A percentile compares a stretch with the other conserved stretches of the same genome.
phyloP scores from a whole-genome alignment of 2,888 invertebrate species.

The Cataglyphis livida region DNA sequence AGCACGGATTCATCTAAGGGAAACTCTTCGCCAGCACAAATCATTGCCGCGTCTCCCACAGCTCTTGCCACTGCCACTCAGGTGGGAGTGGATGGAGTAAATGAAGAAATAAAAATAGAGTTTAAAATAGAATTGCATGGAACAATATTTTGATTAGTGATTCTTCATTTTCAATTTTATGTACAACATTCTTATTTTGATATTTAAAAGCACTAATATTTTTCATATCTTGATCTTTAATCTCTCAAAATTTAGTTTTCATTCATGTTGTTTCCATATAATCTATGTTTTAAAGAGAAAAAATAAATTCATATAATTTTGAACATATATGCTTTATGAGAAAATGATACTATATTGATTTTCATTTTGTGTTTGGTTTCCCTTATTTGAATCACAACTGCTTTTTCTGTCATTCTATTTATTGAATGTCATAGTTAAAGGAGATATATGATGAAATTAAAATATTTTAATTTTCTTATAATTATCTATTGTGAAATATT shows the following conservation, averaged over 20 bases:
- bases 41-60: slow-evolving; percentile 84
- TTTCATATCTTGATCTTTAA: slow-evolving; percentile 48
- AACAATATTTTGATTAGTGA: neutral
- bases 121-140: slow-evolving; percentile 39
- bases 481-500: neutral
- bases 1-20: slow-evolving; percentile 85
- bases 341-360: slow-evolving; percentile 42
- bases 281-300: neutral
- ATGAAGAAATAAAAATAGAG: slow-evolving; percentile 63
- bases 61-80: slow-evolving; percentile 85
- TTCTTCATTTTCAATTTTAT: neutral
- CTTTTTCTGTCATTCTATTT: slow-evolving; percentile 65
- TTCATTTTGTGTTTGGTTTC: slow-evolving; percentile 82
- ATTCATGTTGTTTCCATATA: slow-evolving; percentile 51
- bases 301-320: slow-evolving; percentile 42
- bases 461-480: slow-evolving; percentile 14
- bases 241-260: slow-evolving; percentile 17
- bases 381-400: slow-evolving; percentile 83
- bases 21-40: slow-evolving; percentile 85
- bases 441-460: neutral
- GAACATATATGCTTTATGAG: slow-evolving; percentile 57
- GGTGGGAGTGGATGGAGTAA: slow-evolving; percentile 83
- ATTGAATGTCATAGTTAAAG: slow-evolving; percentile 10
- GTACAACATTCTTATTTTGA: neutral
- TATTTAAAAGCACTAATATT: neutral